Percentiles rank a stretch among this genome's conserved stretches.
These are phyloP conservation scores for Ectemnius continuus DNA, from an alignment of 2,888 invertebrate species.

Conservation along the genomic window DNA sequence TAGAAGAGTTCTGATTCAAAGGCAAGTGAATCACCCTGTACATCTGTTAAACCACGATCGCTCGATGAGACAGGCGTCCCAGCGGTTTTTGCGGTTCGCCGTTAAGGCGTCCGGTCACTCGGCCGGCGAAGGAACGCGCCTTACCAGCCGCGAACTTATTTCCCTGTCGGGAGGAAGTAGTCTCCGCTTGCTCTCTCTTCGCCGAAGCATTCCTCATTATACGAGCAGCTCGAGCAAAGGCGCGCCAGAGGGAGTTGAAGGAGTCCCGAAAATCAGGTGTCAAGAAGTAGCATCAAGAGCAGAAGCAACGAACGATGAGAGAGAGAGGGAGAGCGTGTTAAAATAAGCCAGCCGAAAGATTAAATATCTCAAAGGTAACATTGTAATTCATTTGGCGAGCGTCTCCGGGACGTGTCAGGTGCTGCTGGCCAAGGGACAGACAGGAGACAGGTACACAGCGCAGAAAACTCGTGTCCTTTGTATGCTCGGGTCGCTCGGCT, in stretches of 20 bases:
- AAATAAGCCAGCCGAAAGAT: background rate
- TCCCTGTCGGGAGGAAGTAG: too few relatives aligned
- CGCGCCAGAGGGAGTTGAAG: background rate
- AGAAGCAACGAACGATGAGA: background rate
- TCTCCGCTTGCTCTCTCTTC: too few relatives aligned
- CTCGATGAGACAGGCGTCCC: conserved; percentile 25
- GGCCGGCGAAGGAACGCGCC: background rate
- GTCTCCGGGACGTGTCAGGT: background rate
- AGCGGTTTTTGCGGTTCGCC: conserved; percentile 38
- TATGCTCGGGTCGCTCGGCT: conserved; percentile 33
- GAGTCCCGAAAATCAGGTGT: conserved; percentile 1
- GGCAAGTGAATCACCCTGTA: too few relatives aligned
- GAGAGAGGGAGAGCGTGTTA: background rate
- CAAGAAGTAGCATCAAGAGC: background rate
- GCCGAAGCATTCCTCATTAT: too few relatives aligned
- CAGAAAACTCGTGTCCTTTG: conserved; percentile 31
- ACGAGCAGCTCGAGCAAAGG: too few relatives aligned
- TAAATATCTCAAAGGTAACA: conserved; percentile 2
- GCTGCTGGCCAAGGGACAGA: conserved; percentile 25
- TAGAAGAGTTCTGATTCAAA: too few relatives aligned
- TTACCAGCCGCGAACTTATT: too few relatives aligned
- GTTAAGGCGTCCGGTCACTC: conserved; percentile 14
- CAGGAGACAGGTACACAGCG: conserved; percentile 20
- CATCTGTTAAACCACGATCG: conserved; percentile 43
- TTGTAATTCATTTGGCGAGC: conserved; percentile 5